Evolutionary conservation across 2,888 invertebrate species (phyloP).

Genomic region (Chloromyia formosa): DNA sequence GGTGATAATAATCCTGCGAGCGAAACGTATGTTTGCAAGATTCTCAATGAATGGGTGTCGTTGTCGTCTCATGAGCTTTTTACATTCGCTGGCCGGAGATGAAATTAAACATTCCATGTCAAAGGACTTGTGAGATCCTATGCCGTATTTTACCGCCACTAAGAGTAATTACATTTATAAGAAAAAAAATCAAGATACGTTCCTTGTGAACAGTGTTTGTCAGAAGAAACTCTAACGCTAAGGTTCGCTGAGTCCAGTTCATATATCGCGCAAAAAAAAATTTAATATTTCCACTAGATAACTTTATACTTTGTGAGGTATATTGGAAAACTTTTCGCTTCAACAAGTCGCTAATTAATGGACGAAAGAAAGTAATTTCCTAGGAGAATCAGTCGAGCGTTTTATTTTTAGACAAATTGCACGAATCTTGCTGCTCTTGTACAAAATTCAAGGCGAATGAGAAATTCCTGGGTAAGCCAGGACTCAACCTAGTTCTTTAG

Average conservation of each 20-base stretch:
- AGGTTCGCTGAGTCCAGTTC: too few relatives aligned
- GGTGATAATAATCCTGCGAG: too few relatives aligned
- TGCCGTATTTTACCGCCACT: neutral
- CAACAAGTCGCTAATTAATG: neutral
- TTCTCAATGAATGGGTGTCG: neutral
- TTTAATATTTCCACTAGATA: neutral
- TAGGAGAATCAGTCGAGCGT: neutral
- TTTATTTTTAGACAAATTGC: constrained; percentile 5
- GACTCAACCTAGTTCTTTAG: neutral
- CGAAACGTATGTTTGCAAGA: neutral
- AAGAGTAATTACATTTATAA: constrained; percentile 12
- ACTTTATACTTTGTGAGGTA: neutral
- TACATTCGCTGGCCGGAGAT: neutral
- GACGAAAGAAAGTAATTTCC: neutral
- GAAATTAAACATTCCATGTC: constrained; percentile 18
- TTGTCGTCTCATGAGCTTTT: neutral
- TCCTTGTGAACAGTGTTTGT: too few relatives aligned
- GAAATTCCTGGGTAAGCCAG: constrained; percentile 1
- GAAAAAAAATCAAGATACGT: neutral
- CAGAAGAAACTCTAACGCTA: neutral
- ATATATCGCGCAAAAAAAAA: neutral
- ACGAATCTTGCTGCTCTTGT: neutral
- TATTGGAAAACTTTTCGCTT: neutral
- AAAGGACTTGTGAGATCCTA: neutral
- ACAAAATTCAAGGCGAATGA: neutral